phyloP scores from a whole-genome alignment of 2,888 invertebrate species.

The Papilio elwesi region DNA sequence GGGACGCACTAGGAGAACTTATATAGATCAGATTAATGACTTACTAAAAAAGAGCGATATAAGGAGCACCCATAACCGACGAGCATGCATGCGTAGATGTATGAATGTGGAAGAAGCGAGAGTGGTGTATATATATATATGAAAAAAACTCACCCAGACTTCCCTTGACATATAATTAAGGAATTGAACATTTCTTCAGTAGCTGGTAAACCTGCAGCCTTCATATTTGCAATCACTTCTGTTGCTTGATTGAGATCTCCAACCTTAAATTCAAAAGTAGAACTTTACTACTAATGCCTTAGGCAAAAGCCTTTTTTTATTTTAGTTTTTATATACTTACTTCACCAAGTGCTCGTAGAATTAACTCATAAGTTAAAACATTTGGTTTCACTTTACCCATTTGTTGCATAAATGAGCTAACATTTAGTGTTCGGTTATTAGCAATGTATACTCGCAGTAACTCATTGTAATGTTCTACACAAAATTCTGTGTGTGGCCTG shows the following conservation, averaged over 20 bases:
- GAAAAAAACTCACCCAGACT: conserved; percentile 70
- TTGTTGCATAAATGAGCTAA: conserved; percentile 71
- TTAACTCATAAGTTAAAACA: conserved; percentile 80
- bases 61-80: too few species aligned
- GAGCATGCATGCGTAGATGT: too few species aligned
- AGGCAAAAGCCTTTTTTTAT: not conserved
- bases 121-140: too few species aligned
- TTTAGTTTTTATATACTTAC: conserved; percentile 50
- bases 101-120: too few species aligned
- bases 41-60: too few species aligned
- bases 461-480: conserved; percentile 81
- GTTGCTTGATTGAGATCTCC: conserved; percentile 84
- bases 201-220: conserved; percentile 75
- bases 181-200: conserved; percentile 85
- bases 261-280: conserved; percentile 55
- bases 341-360: conserved; percentile 84
- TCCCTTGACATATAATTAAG: conserved; percentile 85
- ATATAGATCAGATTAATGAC: too few species aligned
- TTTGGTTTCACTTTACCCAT: conserved; percentile 78
- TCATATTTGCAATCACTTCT: conserved; percentile 85
- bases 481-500: conserved; percentile 71
- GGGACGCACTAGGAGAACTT: too few species aligned
- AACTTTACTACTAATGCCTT: not conserved
- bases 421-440: conserved; percentile 77
- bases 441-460: conserved; percentile 84